Conservation (phyloP, 1,140 invertebrate genomes). For the Zophobas morio region DNA sequence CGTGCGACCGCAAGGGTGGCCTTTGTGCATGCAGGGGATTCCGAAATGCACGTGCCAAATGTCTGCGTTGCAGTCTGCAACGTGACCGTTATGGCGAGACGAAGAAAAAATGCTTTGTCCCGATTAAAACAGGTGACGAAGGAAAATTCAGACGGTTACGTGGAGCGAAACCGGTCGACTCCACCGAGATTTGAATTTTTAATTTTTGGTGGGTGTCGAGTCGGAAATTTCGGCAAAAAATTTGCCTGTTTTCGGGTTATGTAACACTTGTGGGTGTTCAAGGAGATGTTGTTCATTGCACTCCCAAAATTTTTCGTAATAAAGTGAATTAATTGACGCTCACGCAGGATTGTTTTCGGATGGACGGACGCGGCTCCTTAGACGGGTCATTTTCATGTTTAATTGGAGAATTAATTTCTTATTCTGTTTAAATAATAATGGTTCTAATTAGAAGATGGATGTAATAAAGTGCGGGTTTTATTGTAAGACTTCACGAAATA, state of each 20-base stretch:
- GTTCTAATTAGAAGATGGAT: constrained; percentile 10
- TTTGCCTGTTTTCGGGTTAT: constrained; percentile 29
- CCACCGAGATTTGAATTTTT: constrained; percentile 5
- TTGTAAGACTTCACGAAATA: constrained; percentile 22
- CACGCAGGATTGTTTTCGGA: constrained; percentile 18
- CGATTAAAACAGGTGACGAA: constrained; percentile 16
- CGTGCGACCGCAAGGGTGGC: background rate
- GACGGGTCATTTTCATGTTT: background rate
- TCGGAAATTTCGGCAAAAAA: constrained; percentile 6
- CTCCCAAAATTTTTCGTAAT: constrained; percentile 19
- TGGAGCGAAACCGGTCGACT: background rate
- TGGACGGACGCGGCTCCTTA: background rate
- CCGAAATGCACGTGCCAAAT: constrained; percentile 29
- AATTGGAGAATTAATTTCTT: constrained; percentile 14
- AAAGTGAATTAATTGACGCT: constrained; percentile 11
- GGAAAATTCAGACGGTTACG: constrained; percentile 17
- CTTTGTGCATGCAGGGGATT: background rate
- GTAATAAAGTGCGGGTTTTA: constrained; percentile 25
- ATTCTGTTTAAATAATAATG: constrained; percentile 17
- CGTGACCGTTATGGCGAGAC: constrained; percentile 9
- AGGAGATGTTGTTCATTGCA: constrained; percentile 24
- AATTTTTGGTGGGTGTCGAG: constrained; percentile 18
- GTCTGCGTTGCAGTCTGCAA: constrained; percentile 38
- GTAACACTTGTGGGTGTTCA: constrained; percentile 31
- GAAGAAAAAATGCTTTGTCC: constrained; percentile 11